phyloP scores from a whole-genome alignment of 1,140 invertebrate genomes.

The Scaptomyza montana region DNA sequence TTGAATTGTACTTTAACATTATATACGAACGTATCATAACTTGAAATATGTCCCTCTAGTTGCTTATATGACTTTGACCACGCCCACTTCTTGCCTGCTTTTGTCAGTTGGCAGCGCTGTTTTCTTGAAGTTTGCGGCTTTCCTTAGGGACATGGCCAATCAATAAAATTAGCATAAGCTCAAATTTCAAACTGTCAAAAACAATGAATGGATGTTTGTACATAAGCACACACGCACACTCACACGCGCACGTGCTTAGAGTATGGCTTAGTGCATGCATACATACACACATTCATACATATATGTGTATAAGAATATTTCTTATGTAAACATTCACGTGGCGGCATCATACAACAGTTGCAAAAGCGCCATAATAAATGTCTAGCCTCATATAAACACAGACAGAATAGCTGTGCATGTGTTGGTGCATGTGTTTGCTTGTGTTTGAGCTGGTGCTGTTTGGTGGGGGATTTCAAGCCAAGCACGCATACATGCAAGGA shows the following conservation, averaged over 20 bases:
- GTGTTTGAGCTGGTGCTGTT: neutral
- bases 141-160: conserved; percentile 40
- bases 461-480: conserved; percentile 20
- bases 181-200: conserved; percentile 65
- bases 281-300: neutral
- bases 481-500: conserved; percentile 22
- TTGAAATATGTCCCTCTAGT: neutral
- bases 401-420: conserved; percentile 6
- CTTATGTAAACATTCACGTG: conserved; percentile 36
- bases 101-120: neutral
- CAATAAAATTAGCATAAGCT: conserved; percentile 78
- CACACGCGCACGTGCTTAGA: neutral
- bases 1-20: neutral
- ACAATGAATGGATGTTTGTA: conserved; percentile 48
- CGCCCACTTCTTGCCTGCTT: conserved; percentile 17
- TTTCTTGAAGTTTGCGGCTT: neutral
- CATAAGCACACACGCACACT: conserved; percentile 1
- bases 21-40: neutral
- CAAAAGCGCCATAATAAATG: conserved; percentile 59
- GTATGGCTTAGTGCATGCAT: neutral
- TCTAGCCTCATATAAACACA: conserved; percentile 65
- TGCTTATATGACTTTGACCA: conserved; percentile 1
- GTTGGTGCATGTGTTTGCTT: conserved; percentile 4
- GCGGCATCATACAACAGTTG: conserved; percentile 1
- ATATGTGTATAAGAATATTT: conserved; percentile 8